Conservation (phyloP, 2,113 vertebrate species). For the Cephalopterus ornatus region DNA sequence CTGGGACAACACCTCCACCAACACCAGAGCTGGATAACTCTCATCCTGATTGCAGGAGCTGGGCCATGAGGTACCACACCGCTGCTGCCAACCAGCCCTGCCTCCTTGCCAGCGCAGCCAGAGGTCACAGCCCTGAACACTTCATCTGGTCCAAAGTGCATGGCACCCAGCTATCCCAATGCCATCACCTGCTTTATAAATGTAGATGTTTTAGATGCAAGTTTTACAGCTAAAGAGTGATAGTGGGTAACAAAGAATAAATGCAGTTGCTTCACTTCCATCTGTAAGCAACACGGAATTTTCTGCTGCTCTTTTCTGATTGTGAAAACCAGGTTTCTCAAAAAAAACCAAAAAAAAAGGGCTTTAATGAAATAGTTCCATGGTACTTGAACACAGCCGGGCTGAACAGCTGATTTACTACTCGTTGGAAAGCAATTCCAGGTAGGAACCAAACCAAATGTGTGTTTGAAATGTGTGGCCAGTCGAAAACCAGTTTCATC, state of each 20-base stretch:
- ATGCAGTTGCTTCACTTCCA: background rate
- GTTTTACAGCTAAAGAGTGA: background rate
- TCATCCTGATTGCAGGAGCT: rapidly evolving
- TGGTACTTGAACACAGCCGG: background rate
- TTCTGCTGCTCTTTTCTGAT: background rate
- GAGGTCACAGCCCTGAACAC: background rate
- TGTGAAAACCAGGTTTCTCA: background rate
- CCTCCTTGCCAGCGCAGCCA: background rate
- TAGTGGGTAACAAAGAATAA: background rate
- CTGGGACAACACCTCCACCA: background rate
- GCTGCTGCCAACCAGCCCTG: rapidly evolving
- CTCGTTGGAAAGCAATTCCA: background rate
- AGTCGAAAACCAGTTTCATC: background rate
- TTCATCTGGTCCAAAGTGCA: background rate
- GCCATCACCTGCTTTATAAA: background rate
- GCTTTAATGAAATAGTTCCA: background rate
- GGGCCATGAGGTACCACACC: background rate
- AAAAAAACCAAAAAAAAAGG: background rate
- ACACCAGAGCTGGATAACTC: background rate
- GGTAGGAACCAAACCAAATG: background rate
- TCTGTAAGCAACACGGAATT: background rate
- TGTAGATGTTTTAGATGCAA: background rate
- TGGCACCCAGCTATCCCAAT: background rate
- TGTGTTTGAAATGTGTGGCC: background rate
- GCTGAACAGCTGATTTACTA: background rate